phyloP scores from a whole-genome alignment of 2,113 vertebrate species.

The Brachypteracias leptosomus region DNA sequence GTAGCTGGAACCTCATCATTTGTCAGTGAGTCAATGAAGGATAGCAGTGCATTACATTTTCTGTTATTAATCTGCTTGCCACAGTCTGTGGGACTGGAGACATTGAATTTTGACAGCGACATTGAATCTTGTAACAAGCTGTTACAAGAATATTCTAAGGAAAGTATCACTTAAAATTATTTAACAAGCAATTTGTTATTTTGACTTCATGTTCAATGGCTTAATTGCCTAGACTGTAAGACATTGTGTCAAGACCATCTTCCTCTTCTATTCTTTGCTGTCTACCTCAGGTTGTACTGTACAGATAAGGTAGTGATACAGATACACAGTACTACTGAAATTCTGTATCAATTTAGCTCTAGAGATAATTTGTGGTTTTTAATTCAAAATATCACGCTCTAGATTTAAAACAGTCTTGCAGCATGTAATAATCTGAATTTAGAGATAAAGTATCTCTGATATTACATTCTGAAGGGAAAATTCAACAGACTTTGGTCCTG shows the following conservation, averaged over 20 bases:
- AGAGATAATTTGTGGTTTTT: neutral
- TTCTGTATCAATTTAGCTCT: neutral
- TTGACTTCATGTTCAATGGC: constrained; percentile 13
- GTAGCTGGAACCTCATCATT: neutral
- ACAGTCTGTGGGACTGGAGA: neutral
- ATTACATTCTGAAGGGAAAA: neutral
- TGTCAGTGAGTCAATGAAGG: neutral
- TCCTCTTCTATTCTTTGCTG: neutral
- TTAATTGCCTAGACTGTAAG: neutral
- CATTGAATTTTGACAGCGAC: constrained; percentile 20
- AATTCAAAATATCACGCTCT: neutral
- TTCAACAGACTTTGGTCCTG: neutral
- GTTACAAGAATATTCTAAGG: neutral
- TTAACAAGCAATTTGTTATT: constrained; percentile 48
- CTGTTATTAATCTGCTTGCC: constrained; percentile 43
- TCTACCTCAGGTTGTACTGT: neutral
- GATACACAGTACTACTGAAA: neutral
- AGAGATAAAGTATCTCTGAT: neutral
- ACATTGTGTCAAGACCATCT: neutral
- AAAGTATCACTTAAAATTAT: constrained; percentile 38
- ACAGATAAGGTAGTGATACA: neutral
- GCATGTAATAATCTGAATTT: neutral
- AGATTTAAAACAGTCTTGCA: neutral
- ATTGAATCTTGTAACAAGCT: constrained; percentile 25
- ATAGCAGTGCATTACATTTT: neutral